These are phyloP conservation scores for Porites divaricata DNA, from an alignment of 92 coral and sea anemone genomes.

Conservation along the genomic window DNA sequence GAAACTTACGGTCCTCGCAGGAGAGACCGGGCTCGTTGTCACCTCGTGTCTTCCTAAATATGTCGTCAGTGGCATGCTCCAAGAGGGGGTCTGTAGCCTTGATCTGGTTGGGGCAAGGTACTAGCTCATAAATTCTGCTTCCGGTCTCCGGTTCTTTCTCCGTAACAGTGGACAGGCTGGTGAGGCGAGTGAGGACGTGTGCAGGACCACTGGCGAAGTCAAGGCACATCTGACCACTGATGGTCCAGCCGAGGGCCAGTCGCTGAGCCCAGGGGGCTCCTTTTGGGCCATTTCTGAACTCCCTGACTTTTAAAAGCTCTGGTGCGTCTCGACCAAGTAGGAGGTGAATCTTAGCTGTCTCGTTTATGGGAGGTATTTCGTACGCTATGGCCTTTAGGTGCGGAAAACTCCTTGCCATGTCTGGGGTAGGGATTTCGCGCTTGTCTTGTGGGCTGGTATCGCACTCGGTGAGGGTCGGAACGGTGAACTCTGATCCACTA, in stretches of 20 bases:
- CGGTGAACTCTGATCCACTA: conserved; percentile 18
- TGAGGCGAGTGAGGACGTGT: conserved; percentile 36
- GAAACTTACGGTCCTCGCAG: conserved; percentile 53
- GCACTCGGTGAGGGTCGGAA: conserved; percentile 61
- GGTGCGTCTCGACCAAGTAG: conserved; percentile 65
- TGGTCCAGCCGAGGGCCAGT: conserved; percentile 65
- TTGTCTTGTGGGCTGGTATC: conserved; percentile 60
- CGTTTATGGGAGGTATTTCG: conserved; percentile 60
- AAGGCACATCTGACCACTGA: background rate
- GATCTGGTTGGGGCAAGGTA: conserved; percentile 57
- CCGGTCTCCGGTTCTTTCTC: background rate
- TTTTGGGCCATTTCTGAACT: conserved; percentile 55
- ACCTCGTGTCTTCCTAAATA: conserved; percentile 29
- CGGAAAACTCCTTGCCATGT: conserved; percentile 64
- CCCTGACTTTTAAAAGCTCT: conserved; percentile 63
- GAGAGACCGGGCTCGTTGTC: conserved; percentile 55
- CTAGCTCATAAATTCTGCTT: conserved; percentile 39
- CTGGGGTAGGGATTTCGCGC: conserved; percentile 63
- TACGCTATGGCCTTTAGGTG: conserved; percentile 58
- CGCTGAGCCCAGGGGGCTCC: conserved; percentile 63
- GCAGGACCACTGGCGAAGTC: conserved; percentile 47
- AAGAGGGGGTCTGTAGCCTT: conserved; percentile 41
- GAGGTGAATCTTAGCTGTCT: conserved; percentile 42
- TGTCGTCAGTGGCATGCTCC: conserved; percentile 14
- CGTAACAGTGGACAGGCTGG: conserved; percentile 10